Base-by-base conservation (phyloP, 2,888 invertebrate genomes). In the Pristionchus japonicus region DNA sequence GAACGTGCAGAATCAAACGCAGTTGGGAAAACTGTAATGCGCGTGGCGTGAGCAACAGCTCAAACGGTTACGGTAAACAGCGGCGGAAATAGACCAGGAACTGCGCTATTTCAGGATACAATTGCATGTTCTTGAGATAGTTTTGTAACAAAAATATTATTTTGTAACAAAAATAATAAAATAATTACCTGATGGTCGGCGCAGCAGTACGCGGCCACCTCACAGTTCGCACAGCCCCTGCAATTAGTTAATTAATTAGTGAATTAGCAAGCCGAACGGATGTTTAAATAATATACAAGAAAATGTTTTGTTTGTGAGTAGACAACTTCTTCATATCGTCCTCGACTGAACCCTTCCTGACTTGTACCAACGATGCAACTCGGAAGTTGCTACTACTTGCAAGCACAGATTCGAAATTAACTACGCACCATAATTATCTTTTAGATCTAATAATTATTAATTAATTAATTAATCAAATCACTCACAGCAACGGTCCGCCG, bases 181-280 rank as follows among this genome's bases (percentile, higher is more conserved):
- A 64, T 64, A 70, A 23, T 13, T 74, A 74, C 70, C 70, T 74
- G 70, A 31, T 74, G 70, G 9, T 74, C 70, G 23, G 70, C 13
- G 40, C 70, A 74, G 70, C 70, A 74, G 70, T 74, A 74, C 1
- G 70, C 70, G 23, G 70, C 70, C 70, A 74, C 40, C 37, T 23
- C 13, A 9, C 70, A 74, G 20, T 23, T 74, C 37, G 70, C 70
- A 27, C 70, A 74, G 37, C 37, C 70, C 11, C 70, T 74, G 70
- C 17, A 74, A 40, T 9, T 43, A n/a, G n/a, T 64, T 4, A 74
- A 37, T 23, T 6, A 37, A 74, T 4, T 23, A 74, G 15, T 40
- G 15, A 40, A 9, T 31, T 64, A 31, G n/a, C n/a, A n/a, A n/a
- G n/a, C n/a, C n/a, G n/a, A n/a, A n/a, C n/a, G n/a, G n/a, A n/a